phyloP scores from a whole-genome alignment of 2,797 vertebrate genomes.

The Chaunax sp. region DNA sequence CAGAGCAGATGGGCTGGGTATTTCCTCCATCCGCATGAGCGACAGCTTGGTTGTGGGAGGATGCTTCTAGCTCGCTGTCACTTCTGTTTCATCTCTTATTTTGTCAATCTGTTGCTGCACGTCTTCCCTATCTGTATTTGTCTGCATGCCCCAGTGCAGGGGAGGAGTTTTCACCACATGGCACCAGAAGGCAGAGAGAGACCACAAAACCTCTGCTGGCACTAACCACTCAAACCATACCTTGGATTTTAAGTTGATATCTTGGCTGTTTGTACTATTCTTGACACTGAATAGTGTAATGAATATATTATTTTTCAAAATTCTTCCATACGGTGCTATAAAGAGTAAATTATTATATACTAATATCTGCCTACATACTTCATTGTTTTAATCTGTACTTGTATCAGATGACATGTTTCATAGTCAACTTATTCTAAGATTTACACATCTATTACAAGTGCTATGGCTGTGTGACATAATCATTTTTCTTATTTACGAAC shows the following conservation, averaged over 20 bases:
- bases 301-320: no score
- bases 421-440: no score
- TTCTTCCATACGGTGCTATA: not conserved
- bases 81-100: constrained; percentile 58
- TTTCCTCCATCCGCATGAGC: constrained; percentile 44
- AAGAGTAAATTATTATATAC: not conserved
- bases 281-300: not conserved
- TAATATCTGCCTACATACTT: not conserved
- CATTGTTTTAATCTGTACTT: no score
- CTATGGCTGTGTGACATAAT: no score
- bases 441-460: no score
- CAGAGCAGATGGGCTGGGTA: constrained; percentile 65
- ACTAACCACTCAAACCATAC: not conserved
- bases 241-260: not conserved
- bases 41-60: constrained; percentile 69
- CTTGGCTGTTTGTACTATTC: not conserved
- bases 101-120: constrained; percentile 66
- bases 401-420: no score
- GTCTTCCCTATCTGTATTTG: constrained; percentile 28
- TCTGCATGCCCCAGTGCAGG: constrained; percentile 30
- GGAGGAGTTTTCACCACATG: constrained; percentile 34
- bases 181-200: constrained; percentile 30
- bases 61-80: constrained; percentile 45
- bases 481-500: no score
- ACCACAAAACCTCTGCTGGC: constrained; percentile 30